Conservation (phyloP, 2,888 invertebrate species). For the Stomorhina lunata region DNA sequence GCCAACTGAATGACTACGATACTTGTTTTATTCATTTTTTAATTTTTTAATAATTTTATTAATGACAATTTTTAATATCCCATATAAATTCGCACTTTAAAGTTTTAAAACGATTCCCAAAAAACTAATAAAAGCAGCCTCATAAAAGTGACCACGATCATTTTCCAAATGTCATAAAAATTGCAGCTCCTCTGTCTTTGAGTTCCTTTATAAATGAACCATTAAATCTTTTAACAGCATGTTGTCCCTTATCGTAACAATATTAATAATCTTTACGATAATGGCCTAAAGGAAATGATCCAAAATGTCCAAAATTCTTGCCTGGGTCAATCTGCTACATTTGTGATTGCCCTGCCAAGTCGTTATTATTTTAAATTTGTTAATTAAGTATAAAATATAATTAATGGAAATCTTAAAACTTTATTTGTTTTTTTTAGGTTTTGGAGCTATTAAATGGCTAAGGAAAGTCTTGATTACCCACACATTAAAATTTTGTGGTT, state of each 20-base stretch:
- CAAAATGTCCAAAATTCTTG: neutral
- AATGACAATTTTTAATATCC: slow-evolving; percentile 26
- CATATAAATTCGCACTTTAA: slow-evolving; percentile 57
- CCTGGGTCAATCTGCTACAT: neutral
- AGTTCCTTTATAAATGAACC: slow-evolving; percentile 9
- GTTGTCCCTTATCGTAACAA: slow-evolving; percentile 52
- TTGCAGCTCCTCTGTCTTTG: neutral
- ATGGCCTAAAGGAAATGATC: neutral
- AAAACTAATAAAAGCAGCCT: neutral
- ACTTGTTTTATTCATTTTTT: neutral
- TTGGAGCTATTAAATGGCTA: slow-evolving; percentile 1
- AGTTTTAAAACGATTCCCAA: slow-evolving; percentile 19
- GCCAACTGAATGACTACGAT: neutral
- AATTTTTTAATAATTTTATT: slow-evolving; percentile 31
- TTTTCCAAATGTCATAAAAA: slow-evolving; percentile 12
- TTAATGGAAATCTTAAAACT: slow-evolving; percentile 43
- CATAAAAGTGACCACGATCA: neutral
- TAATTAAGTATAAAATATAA: slow-evolving; percentile 50
- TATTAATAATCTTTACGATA: slow-evolving; percentile 55
- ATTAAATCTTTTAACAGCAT: slow-evolving; percentile 54
- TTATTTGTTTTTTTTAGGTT: slow-evolving; percentile 19
- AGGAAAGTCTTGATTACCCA: slow-evolving; percentile 16
- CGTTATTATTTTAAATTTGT: slow-evolving; percentile 43
- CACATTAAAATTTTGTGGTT: neutral
- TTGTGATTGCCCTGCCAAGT: slow-evolving; percentile 21